phyloP scores from a whole-genome alignment of 2,888 invertebrate species.

The Drosophila mimetica region DNA sequence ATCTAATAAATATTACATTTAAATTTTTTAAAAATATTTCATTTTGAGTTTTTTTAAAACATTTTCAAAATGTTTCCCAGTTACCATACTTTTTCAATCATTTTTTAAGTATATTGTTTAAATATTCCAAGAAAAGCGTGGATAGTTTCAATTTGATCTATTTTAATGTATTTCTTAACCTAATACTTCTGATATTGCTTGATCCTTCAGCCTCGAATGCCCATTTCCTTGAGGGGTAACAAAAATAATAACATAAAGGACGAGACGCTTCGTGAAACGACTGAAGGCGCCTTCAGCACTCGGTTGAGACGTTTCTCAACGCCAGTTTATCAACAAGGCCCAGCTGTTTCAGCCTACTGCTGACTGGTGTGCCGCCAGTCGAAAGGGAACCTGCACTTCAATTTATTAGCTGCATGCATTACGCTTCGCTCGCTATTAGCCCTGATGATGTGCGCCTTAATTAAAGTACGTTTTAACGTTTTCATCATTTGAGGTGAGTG shows the following conservation, averaged over 20 bases:
- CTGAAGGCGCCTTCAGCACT: conserved; percentile 59
- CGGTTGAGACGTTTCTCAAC: conserved; percentile 46
- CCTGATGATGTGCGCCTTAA: conserved; percentile 53
- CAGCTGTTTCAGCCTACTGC: conserved; percentile 59
- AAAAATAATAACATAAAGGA: conserved; percentile 38
- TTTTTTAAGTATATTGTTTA: too few relatives aligned
- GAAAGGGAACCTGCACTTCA: conserved; percentile 25
- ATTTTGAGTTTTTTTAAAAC: too few relatives aligned
- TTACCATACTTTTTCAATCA: too few relatives aligned
- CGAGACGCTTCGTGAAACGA: conserved; percentile 30
- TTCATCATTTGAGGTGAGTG: conserved; percentile 54
- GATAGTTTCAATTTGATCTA: too few relatives aligned
- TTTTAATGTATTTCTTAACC: too few relatives aligned
- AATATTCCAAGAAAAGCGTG: too few relatives aligned
- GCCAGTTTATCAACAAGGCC: conserved; percentile 65
- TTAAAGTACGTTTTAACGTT: conserved; percentile 66
- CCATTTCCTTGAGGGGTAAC: conserved; percentile 32
- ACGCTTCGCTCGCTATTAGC: conserved; percentile 29
- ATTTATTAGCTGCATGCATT: conserved; percentile 61
- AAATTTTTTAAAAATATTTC: too few relatives aligned
- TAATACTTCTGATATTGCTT: neutral
- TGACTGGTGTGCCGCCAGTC: conserved; percentile 7
- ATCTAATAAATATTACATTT: too few relatives aligned
- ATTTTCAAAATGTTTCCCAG: too few relatives aligned
- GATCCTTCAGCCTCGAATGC: neutral